phyloP scores from a whole-genome alignment of 2,113 vertebrate genomes.

The Capreolus pygargus region DNA sequence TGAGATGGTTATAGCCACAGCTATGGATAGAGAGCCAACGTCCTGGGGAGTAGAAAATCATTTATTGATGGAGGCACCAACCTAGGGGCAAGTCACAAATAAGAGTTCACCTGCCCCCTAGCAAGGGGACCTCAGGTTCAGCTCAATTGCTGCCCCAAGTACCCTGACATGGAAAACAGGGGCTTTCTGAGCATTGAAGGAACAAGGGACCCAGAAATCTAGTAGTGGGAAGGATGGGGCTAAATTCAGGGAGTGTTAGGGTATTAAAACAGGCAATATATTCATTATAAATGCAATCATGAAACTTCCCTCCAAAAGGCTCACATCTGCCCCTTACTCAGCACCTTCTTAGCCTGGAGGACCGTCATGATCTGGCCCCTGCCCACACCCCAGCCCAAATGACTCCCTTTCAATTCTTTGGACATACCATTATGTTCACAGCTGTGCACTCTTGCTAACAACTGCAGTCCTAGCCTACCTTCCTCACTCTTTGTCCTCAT shows the following conservation, averaged over 20 bases:
- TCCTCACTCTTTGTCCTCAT: background rate
- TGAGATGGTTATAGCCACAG: background rate
- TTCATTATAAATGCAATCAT: background rate
- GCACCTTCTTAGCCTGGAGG: background rate
- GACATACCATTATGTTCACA: background rate
- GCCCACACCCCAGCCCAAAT: background rate
- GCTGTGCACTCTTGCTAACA: background rate
- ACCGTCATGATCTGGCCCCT: background rate
- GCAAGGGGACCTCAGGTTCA: background rate
- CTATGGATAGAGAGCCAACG: background rate
- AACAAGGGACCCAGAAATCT: background rate
- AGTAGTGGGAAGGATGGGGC: background rate
- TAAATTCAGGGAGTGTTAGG: background rate
- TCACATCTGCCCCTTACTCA: background rate
- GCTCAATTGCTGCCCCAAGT: background rate
- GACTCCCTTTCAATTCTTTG: background rate
- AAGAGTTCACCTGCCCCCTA: background rate
- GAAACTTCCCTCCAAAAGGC: background rate
- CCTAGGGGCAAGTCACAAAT: background rate
- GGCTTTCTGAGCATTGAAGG: constrained; percentile 4
- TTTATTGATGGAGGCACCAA: constrained; percentile 10
- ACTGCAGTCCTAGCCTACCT: background rate
- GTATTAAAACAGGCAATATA: background rate
- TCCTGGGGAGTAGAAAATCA: constrained; percentile 22
- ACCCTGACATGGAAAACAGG: background rate